phyloP scores from a whole-genome alignment of 2,113 vertebrate species.

The Eudyptes chrysolophus region DNA sequence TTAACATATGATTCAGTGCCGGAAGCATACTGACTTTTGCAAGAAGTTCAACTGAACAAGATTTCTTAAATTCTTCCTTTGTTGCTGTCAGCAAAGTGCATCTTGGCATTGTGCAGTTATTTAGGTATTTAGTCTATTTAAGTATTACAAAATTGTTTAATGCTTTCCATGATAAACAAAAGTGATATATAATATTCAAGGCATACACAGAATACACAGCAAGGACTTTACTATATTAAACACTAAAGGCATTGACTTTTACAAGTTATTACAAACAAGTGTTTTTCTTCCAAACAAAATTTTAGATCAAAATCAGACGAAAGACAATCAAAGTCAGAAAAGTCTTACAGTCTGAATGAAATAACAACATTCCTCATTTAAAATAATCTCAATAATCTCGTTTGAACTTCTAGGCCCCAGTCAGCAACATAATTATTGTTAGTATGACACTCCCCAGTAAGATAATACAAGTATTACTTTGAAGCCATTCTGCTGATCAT shows the following conservation, averaged over 20 bases:
- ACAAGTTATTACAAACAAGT: not conserved
- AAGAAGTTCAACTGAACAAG: not conserved
- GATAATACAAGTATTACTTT: not conserved
- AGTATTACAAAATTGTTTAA: not conserved
- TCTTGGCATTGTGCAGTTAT: not conserved
- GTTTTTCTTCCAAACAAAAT: not conserved
- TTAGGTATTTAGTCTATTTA: not conserved
- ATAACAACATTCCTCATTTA: not conserved
- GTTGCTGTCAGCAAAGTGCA: not conserved
- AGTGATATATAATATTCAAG: not conserved
- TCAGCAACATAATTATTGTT: not conserved
- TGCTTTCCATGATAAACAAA: not conserved
- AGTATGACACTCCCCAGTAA: not conserved
- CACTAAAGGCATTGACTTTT: not conserved
- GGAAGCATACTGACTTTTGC: not conserved
- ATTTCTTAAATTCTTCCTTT: not conserved
- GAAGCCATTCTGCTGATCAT: not conserved
- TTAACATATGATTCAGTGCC: not conserved
- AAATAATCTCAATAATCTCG: not conserved
- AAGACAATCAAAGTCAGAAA: not conserved
- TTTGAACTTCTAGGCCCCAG: not conserved
- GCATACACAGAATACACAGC: not conserved
- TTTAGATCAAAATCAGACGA: not conserved
- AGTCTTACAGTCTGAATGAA: not conserved
- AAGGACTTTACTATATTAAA: not conserved